Base-by-base conservation (phyloP, 2,113 vertebrate genomes). In the Atherinomorus stipes region DNA sequence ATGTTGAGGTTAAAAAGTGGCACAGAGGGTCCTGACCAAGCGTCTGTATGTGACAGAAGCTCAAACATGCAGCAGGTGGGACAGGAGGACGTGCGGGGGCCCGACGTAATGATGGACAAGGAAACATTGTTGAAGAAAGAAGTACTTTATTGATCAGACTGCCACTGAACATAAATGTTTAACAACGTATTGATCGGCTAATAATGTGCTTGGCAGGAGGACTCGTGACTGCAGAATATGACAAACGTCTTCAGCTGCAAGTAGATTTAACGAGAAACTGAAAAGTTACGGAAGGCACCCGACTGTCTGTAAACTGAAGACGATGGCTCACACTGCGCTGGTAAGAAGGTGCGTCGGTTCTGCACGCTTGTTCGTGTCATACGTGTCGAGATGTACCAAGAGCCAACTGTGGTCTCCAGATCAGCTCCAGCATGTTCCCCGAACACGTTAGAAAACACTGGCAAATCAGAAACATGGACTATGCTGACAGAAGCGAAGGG, bases 81-180 rank as follows among this genome's bases (percentile, higher is more conserved):
- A 26, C 11, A 45, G 37, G 18, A 21, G 12, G 10, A 22, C 62
- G 18, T 26, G 47, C 34, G 12, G 21, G n/a, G 15, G 22, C 11
- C 15, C 40, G 1, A 23, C 9, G 28, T 9, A n/a, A 50, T 26
- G 11, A 69, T 18, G 3, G 58, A 72, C 47, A 49, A 56, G 6
- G 40, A 62, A 52, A 61, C 51, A 45, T n/a, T 23, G 18, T 47
- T 64, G n/a, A 11, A 11, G 11, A 23, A 2, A 53, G 3, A 54
- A 25, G 15, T 1, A 0, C 52, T 86, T 77, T 80, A 86, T 80
- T 85, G 56, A 63, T 53, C 57, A 57, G 38, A 72, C 54, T 54
- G 62, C 22, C 47, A 45, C 1, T 47, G 51, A 70, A 73, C 69
- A 74, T 22, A 44, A 22, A 71, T 47, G 37, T 60, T 23, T 15